Percentiles rank a stretch among this genome's conserved stretches.
Evolutionary conservation across 30 jellyfish, hydroid and myxozoan species (phyloP).

Genomic region (Aurelia aurita): DNA sequence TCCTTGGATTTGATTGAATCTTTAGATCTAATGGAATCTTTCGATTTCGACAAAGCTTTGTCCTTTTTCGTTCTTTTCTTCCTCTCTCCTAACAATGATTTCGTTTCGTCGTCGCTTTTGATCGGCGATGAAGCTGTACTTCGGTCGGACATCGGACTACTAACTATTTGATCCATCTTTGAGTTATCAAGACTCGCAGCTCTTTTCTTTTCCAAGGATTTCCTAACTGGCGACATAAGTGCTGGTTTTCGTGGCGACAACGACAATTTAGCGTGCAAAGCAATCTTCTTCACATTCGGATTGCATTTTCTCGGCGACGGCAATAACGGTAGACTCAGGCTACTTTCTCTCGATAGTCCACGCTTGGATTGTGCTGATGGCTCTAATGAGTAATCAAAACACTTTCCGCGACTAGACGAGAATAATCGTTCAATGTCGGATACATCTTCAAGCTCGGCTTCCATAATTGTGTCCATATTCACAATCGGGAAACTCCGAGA

Average conservation of each 20-base stretch:
- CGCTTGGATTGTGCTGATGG: slow-evolving; percentile 15
- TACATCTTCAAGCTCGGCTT: slow-evolving; percentile 61
- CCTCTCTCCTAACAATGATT: not conserved
- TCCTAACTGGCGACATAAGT: slow-evolving; percentile 57
- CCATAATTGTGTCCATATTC: slow-evolving; percentile 67
- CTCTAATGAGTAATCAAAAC: slow-evolving; percentile 42
- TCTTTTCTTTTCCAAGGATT: slow-evolving; percentile 53
- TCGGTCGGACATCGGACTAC: slow-evolving; percentile 23
- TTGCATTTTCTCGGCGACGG: slow-evolving; percentile 38
- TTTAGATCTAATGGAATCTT: slow-evolving; percentile 55
- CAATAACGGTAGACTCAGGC: slow-evolving; percentile 55
- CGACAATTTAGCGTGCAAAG: slow-evolving; percentile 66
- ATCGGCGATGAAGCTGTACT: slow-evolving; percentile 60
- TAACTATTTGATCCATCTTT: not conserved
- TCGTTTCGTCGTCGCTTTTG: slow-evolving; percentile 54
- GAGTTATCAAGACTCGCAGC: slow-evolving; percentile 69
- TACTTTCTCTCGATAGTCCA: slow-evolving; percentile 47
- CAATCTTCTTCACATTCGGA: slow-evolving; percentile 22
- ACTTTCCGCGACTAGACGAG: slow-evolving; percentile 24
- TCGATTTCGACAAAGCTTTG: slow-evolving; percentile 24
- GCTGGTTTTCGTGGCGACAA: slow-evolving; percentile 66
- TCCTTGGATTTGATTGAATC: slow-evolving; percentile 42
- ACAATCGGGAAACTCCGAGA: slow-evolving; percentile 74
- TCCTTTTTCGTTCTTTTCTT: slow-evolving; percentile 19
- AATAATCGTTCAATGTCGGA: slow-evolving; percentile 53